Evolutionary conservation across 1,140 invertebrate genomes (phyloP), one percentile per base, ranked within the genome.

Genomic region (Temnothorax longispinosus): DNA sequence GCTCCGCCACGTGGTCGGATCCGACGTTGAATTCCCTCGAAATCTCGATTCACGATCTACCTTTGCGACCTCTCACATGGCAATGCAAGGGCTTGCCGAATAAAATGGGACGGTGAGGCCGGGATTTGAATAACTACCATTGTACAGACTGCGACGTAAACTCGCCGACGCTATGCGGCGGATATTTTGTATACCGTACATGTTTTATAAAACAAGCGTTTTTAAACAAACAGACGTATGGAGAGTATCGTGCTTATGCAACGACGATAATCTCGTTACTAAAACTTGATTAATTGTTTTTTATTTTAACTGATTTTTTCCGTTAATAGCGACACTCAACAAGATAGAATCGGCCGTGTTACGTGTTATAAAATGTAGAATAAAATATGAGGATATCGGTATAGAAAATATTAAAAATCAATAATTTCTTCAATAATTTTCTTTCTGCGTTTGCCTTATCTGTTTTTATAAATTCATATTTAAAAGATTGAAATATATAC

Each of bases 101-200:
- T 93, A 93, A 93, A 94, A 92, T 91, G 90, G 89, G 80, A 86
- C 87, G 67, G 90, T 80, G 85, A 76, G 76, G 54, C 60, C 71
- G 90, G 91, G 91, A 94, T 94, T 94, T 95, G 93, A 95, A 95
- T 94, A 94, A 94, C 92, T 93, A 92, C 92, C 89, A 92, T 94
- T 94, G 93, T 94, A 92, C 87, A 41, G 85, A 65, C 67, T 75
- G 85, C 89, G 54, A 90, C 41, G 69, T 82, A 74, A 27, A 78
- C 80, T 78, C 77, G 80, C 67, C 72, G 64, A 21, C 44, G 35
- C 82, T 64, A 21, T 50, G 21, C 32, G 58, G 21, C 32, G 58
- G 10, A 47, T 15, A 65, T 65, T 82, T 74, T 38, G 67, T 52
- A 75, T 52, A 62, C 41, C 18, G 18, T n/a, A 11, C 58, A 7